Evolutionary conservation across 2,113 vertebrate genomes (phyloP).

Genomic region (Zonotrichia leucophrys): DNA sequence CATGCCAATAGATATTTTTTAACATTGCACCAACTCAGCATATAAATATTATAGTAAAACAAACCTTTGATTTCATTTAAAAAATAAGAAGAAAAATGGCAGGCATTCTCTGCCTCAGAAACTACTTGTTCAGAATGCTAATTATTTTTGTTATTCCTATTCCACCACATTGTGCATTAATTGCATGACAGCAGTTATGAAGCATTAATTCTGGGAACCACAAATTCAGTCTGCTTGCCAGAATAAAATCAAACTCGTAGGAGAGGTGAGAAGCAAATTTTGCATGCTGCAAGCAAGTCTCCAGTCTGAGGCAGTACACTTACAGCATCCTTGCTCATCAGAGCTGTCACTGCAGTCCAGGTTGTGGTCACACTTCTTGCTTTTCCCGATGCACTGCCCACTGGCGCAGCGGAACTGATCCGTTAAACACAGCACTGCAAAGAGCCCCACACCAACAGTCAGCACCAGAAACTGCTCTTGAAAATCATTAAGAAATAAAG

Average conservation of each 20-base stretch:
- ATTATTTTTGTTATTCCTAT: neutral
- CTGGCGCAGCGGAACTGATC: conserved; percentile 92
- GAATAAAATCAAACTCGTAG: neutral
- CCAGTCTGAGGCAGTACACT: conserved; percentile 64
- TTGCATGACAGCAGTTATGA: neutral
- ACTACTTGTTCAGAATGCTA: neutral
- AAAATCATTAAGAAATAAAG: neutral
- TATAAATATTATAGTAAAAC: neutral
- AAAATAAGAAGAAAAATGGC: neutral
- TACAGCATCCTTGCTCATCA: conserved; percentile 94
- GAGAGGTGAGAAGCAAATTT: neutral
- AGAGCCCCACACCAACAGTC: neutral
- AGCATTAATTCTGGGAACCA: neutral
- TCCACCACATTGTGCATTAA: neutral
- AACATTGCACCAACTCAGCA: neutral
- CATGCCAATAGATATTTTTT: neutral
- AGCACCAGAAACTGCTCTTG: neutral
- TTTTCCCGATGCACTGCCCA: conserved; percentile 92
- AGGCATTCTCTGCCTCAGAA: neutral
- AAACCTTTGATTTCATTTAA: neutral
- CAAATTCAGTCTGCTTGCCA: neutral
- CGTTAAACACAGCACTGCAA: conserved; percentile 83
- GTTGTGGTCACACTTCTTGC: conserved; percentile 95
- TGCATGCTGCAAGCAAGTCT: neutral
- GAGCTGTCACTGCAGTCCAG: conserved; percentile 92